Percentiles rank a stretch among this genome's conserved stretches.
Conservation (phyloP, 2,113 vertebrate genomes). For the Crocuta crocuta region DNA sequence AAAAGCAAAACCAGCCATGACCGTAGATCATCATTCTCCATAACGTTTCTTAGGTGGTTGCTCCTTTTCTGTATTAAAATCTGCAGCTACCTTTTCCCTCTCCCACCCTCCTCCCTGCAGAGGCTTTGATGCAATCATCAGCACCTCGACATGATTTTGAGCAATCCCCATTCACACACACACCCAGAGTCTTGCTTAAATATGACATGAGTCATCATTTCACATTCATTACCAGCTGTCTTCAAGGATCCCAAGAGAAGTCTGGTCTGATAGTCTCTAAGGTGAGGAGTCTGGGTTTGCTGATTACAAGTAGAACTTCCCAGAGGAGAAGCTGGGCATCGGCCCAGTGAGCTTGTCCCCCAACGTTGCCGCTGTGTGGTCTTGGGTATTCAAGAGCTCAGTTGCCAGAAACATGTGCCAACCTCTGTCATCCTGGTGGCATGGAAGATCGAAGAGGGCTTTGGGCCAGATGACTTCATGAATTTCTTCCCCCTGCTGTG, state of each 20-base stretch:
- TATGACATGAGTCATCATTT: conserved; percentile 69
- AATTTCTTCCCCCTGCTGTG: conserved; percentile 42
- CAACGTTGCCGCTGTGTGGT: conserved; percentile 21
- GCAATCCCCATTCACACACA: conserved; percentile 74
- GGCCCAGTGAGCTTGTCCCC: not conserved
- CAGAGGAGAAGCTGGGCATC: conserved; percentile 17
- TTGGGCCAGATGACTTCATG: conserved; percentile 70
- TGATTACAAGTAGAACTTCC: conserved; percentile 51
- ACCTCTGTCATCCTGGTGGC: conserved; percentile 65
- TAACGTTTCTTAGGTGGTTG: not conserved
- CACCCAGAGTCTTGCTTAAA: conserved; percentile 80
- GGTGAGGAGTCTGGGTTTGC: conserved; percentile 34
- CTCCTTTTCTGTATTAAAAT: not conserved
- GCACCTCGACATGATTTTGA: conserved; percentile 53
- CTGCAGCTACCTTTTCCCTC: not conserved
- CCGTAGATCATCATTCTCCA: not conserved
- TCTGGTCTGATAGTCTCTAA: not conserved
- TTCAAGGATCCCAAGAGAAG: conserved; percentile 48
- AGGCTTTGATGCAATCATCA: conserved; percentile 68
- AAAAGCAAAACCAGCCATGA: conserved; percentile 22
- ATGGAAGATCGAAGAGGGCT: conserved; percentile 42
- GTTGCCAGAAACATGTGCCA: conserved; percentile 61
- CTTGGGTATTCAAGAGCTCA: conserved; percentile 7
- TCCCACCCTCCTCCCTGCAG: not conserved
- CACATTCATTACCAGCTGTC: conserved; percentile 55